Evolutionary conservation across 2,113 vertebrate genomes (phyloP), one percentile per base, ranked within the genome.

Genomic region (Cyprinus carpio): DNA sequence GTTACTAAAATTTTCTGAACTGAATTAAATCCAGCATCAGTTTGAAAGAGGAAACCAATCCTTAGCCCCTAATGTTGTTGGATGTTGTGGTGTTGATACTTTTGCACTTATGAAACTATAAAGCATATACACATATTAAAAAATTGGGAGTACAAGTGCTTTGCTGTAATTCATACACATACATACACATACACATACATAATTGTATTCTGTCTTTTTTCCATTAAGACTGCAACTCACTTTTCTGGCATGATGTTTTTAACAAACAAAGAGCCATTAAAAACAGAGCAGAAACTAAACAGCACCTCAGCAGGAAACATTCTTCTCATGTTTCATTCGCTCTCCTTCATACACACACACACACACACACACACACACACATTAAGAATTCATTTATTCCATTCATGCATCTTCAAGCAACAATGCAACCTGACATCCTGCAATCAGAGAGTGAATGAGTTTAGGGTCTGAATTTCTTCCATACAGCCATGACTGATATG

Each of bases 381-480:
- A 64, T 51, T 76, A 77, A 64, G 62, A 64, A 84, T 84, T 75
- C 25, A 75, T 76, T 76, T 76, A 76, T 76, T 76, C 83, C 83
- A 84, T 84, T 75, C 56, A 67, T 75, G 49, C 74, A 84, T 76
- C 56, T 76, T 76, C 80, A 82, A 82, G 27, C 80, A 82, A 82
- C 80, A 82, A 82, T 69, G 80, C 80, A 31, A 69, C 80, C 80
- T 69, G 80, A 82, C 80, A 82, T 82, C 43, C 62, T 82, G 64
- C 80, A 82, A 82, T 82, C 80, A 82, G 25, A 81, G 60, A 51
- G 27, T 82, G 80, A 82, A 82, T 69, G 80, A 69, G 43, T 82
- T 82, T 69, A 69, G 80, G 80, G 62, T 82, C 64, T 82, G 80
- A 82, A 67, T 82, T 69, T 82, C 60, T 54, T 67, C 80, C 80